phyloP scores from a whole-genome alignment of 1,140 invertebrate species.

The Berghia stephanieae region DNA sequence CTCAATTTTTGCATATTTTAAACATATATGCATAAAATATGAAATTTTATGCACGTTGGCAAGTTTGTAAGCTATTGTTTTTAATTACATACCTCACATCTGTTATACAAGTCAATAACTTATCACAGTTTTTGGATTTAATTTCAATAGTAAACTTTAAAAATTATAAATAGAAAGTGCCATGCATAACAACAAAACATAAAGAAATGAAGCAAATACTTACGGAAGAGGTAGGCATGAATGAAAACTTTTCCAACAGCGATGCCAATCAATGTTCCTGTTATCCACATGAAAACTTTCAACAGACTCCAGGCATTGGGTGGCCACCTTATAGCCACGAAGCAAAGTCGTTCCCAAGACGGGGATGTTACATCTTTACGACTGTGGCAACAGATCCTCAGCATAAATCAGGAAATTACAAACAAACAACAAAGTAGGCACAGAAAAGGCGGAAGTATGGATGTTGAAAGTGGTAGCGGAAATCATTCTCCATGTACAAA shows the following conservation, averaged over 20 bases:
- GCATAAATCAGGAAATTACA: slow-evolving; percentile 73
- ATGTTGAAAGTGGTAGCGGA: slow-evolving; percentile 71
- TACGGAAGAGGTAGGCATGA: slow-evolving; percentile 60
- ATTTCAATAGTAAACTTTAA: too few relatives aligned
- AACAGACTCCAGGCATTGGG: slow-evolving; percentile 69
- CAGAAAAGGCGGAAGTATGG: slow-evolving; percentile 70
- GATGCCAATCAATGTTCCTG: slow-evolving; percentile 68
- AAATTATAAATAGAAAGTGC: too few relatives aligned
- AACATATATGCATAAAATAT: too few relatives aligned
- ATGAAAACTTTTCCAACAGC: slow-evolving; percentile 70
- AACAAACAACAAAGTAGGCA: slow-evolving; percentile 70
- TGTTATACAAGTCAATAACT: too few relatives aligned
- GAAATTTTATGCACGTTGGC: too few relatives aligned
- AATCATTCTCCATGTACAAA: slow-evolving; percentile 67
- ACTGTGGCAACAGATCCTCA: slow-evolving; percentile 71
- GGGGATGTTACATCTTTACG: slow-evolving; percentile 69
- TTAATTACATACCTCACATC: too few relatives aligned
- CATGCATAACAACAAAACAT: not conserved
- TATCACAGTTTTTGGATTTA: too few relatives aligned
- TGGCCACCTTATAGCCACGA: slow-evolving; percentile 69
- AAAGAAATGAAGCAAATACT: slow-evolving; percentile 39
- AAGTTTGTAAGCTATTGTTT: too few relatives aligned
- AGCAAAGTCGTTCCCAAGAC: slow-evolving; percentile 71
- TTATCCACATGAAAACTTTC: slow-evolving; percentile 70
- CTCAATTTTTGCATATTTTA: too few relatives aligned